phyloP scores from a whole-genome alignment of 1,140 invertebrate species.

The Sweltsa coloradensis region DNA sequence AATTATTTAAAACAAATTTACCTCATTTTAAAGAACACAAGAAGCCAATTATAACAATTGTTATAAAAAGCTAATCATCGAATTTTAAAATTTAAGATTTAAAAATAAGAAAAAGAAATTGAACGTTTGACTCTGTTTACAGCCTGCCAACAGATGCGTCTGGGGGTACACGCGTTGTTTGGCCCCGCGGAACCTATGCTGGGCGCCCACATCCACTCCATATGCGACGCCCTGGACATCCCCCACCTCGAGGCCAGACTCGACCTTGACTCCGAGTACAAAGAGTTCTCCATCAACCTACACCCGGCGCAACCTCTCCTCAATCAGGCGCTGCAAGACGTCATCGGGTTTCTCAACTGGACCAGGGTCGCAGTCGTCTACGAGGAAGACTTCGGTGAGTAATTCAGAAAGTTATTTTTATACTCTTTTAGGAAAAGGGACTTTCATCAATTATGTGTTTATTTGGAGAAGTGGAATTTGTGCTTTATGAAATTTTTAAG shows the following conservation, averaged over 20 bases:
- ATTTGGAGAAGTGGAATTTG: too few relatives aligned
- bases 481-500: too few relatives aligned
- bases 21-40: too few relatives aligned
- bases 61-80: too few relatives aligned
- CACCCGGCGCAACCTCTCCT: slow-evolving; percentile 52
- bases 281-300: slow-evolving; percentile 53
- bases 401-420: background rate
- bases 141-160: slow-evolving; percentile 51
- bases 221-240: slow-evolving; percentile 56
- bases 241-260: slow-evolving; percentile 53
- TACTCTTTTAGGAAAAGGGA: too few relatives aligned
- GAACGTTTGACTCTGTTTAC: too few relatives aligned
- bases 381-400: slow-evolving; percentile 55
- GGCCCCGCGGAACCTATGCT: slow-evolving; percentile 48
- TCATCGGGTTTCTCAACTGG: slow-evolving; percentile 58
- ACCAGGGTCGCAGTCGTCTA: slow-evolving; percentile 57
- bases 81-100: too few relatives aligned
- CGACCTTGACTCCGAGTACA: slow-evolving; percentile 37
- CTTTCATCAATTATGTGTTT: too few relatives aligned
- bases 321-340: slow-evolving; percentile 49
- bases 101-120: too few relatives aligned
- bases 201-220: slow-evolving; percentile 52
- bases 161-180: slow-evolving; percentile 50
- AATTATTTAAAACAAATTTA: too few relatives aligned
- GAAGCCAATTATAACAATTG: too few relatives aligned